A percentile compares a stretch with the other conserved stretches of the same genome.
phyloP scores from a whole-genome alignment of 2,888 invertebrate genomes.

The Epirrita christyi region DNA sequence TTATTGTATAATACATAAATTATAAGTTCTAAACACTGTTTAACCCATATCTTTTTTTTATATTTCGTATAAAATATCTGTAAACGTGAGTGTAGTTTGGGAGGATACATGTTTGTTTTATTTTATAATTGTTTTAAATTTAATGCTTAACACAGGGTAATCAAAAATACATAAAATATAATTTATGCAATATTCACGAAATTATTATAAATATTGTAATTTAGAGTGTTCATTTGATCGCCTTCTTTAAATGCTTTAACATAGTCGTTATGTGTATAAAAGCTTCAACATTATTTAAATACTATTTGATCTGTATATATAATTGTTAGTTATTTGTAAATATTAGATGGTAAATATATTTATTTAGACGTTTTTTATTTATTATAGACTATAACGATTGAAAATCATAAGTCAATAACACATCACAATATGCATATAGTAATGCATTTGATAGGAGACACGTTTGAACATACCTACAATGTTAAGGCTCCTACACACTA shows the following conservation, averaged over 20 bases:
- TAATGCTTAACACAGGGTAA: conserved; percentile 35
- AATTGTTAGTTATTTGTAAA: conserved; percentile 77
- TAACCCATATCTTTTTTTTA: conserved; percentile 4
- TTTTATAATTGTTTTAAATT: conserved; percentile 18
- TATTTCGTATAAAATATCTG: background rate
- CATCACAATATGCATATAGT: conserved; percentile 40
- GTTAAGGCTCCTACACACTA: too few relatives aligned
- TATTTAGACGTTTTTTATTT: conserved; percentile 65
- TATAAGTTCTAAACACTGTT: conserved; percentile 13
- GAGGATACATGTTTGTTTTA: conserved; percentile 5
- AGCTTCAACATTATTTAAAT: conserved; percentile 61
- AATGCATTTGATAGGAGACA: conserved; percentile 62
- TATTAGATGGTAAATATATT: conserved; percentile 72
- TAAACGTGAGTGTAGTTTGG: background rate
- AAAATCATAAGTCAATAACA: conserved; percentile 49
- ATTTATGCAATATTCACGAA: conserved; percentile 27
- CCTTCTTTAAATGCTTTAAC: conserved; percentile 82
- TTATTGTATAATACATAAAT: conserved; percentile 1
- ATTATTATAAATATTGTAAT: conserved; percentile 28
- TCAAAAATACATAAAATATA: conserved; percentile 13
- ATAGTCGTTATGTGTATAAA: conserved; percentile 68
- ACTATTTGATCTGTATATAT: conserved; percentile 81
- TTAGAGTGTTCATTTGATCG: conserved; percentile 77
- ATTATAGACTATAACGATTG: conserved; percentile 51
- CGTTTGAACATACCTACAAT: conserved; percentile 58